These are phyloP conservation scores for Adela reaumurella DNA, from an alignment of 2,888 invertebrate species.

Conservation along the genomic window DNA sequence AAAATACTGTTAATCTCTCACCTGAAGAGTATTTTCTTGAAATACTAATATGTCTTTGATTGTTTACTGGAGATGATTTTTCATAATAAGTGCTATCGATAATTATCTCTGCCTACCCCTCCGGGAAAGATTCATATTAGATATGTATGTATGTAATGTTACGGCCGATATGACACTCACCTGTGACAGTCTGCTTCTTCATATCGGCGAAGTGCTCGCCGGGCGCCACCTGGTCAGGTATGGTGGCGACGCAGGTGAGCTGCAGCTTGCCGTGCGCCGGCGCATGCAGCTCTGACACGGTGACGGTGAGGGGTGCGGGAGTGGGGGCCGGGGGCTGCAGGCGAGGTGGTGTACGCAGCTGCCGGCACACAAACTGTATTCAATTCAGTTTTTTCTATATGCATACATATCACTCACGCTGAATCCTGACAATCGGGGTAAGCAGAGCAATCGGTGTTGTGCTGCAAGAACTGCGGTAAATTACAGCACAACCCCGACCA, in stretches of 20 bases:
- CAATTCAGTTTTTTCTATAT: no score
- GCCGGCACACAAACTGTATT: no score
- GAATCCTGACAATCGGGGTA: no score
- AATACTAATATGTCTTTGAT: background rate
- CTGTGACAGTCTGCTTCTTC: conserved; percentile 67
- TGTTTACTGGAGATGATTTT: background rate
- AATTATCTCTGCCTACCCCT: no score
- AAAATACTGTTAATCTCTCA: no score
- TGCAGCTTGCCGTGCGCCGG: conserved; percentile 67
- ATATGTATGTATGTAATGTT: conserved; percentile 2
- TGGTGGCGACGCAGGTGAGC: conserved; percentile 74
- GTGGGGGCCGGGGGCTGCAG: conserved; percentile 34
- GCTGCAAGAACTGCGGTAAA: no score
- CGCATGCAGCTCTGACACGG: conserved; percentile 67
- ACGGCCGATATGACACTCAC: conserved; percentile 33
- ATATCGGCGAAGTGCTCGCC: conserved; percentile 72
- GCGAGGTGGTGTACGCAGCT: conserved; percentile 40
- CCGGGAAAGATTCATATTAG: no score
- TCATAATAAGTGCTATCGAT: no score
- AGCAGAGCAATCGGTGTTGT: no score
- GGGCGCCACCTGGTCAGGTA: conserved; percentile 69
- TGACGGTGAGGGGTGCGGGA: conserved; percentile 69
- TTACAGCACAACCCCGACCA: no score
- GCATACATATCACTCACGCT: no score
- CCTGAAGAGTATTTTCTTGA: no score